Conservation (phyloP, 2,888 invertebrate species). For the Meghimatium bilineatum region DNA sequence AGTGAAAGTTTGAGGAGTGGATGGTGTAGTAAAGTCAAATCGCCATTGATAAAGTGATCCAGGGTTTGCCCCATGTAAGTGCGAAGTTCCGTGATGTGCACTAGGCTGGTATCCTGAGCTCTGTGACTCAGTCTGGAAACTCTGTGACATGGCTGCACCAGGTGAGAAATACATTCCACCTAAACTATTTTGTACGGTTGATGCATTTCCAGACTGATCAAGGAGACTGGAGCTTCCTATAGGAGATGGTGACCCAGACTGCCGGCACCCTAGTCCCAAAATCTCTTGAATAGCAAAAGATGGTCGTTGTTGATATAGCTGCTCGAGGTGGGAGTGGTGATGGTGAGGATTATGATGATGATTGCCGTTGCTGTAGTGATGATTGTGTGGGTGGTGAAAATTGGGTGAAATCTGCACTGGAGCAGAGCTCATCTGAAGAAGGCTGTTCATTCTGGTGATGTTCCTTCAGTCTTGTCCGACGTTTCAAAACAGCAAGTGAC, state of each 20-base stretch:
- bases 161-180: conserved; percentile 56
- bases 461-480: neutral
- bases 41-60: conserved; percentile 65
- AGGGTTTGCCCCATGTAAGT: conserved; percentile 32
- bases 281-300: conserved; percentile 93
- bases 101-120: conserved; percentile 54
- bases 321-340: conserved; percentile 51
- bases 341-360: conserved; percentile 18
- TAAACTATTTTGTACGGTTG: conserved; percentile 53
- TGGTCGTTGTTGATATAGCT: conserved; percentile 82
- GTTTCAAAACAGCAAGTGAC: neutral
- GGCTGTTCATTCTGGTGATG: conserved; percentile 38
- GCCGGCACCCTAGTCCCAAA: conserved; percentile 80
- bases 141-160: conserved; percentile 47
- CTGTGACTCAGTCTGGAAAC: conserved; percentile 51
- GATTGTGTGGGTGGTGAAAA: conserved; percentile 47
- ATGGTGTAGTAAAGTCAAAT: conserved; percentile 57
- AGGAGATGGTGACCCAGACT: conserved; percentile 50
- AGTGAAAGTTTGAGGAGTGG: conserved; percentile 37
- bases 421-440: conserved; percentile 42
- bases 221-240: conserved; percentile 50
- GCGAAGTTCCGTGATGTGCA: conserved; percentile 48
- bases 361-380: conserved; percentile 37
- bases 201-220: conserved; percentile 59
- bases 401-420: conserved; percentile 37